A percentile compares a stretch with the other conserved stretches of the same genome.
phyloP scores from a whole-genome alignment of 2,888 invertebrate genomes.

The Patella depressa region DNA sequence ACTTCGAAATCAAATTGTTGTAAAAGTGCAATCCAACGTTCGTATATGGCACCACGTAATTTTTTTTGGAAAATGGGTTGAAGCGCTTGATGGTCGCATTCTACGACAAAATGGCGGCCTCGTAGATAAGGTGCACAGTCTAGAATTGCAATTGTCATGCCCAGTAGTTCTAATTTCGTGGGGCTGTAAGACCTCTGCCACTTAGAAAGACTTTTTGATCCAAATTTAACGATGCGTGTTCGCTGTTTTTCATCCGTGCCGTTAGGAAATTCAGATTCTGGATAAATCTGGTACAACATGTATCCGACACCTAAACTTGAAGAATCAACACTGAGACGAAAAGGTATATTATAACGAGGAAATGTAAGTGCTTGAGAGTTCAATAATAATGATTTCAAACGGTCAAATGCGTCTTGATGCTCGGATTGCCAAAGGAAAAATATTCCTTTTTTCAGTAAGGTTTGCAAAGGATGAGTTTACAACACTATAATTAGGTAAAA shows the following conservation, averaged over 20 bases:
- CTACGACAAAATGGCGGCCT: constrained; percentile 20
- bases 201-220: not conserved
- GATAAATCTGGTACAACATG: not conserved
- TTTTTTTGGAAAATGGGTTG: constrained; percentile 22
- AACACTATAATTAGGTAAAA: constrained; percentile 27
- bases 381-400: constrained; percentile 1
- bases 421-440: constrained; percentile 22
- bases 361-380: constrained; percentile 23
- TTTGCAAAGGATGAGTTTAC: constrained; percentile 17
- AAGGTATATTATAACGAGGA: constrained; percentile 23
- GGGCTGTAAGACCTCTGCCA: constrained; percentile 18
- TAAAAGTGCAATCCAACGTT: not conserved
- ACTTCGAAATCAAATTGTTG: not conserved
- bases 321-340: constrained; percentile 24
- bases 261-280: no score
- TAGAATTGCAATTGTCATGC: constrained; percentile 17
- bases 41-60: constrained; percentile 21
- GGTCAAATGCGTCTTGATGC: constrained; percentile 14
- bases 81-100: constrained; percentile 21
- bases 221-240: not conserved
- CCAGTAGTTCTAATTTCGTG: constrained; percentile 22
- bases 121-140: constrained; percentile 24
- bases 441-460: constrained; percentile 16
- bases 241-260: no score
- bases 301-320: no score